Conservation (phyloP, 2,113 vertebrate species). For the Tympanuchus pallidicinctus region DNA sequence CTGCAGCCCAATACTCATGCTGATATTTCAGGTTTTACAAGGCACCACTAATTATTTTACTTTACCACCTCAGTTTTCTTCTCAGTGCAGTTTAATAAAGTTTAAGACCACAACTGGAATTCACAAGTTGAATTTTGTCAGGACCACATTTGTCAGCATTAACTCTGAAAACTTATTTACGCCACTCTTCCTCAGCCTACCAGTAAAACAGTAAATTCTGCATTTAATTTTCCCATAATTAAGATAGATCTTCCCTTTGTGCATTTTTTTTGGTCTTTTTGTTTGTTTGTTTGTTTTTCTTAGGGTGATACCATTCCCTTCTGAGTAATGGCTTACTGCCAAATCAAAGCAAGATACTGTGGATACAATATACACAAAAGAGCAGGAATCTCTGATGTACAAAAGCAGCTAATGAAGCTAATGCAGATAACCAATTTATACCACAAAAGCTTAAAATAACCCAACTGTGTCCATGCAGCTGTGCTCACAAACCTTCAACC, state of each 20-base stretch:
- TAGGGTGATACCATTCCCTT: not conserved
- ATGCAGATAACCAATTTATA: accelerated
- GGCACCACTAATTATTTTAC: not conserved
- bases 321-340: not conserved
- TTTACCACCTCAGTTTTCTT: not conserved
- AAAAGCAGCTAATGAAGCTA: not conserved
- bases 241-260: not conserved
- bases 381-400: not conserved
- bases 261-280: no score
- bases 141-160: not conserved
- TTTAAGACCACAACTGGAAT: not conserved
- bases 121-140: not conserved
- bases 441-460: not conserved
- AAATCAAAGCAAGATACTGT: not conserved
- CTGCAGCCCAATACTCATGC: not conserved
- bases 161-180: not conserved
- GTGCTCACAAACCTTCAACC: not conserved
- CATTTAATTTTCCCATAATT: not conserved
- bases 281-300: not conserved
- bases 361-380: not conserved
- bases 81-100: not conserved
- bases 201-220: not conserved
- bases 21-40: not conserved
- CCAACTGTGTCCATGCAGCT: not conserved
- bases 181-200: not conserved